Conservation (phyloP, 1,140 invertebrate genomes). For the Tetramorium simillimum region DNA sequence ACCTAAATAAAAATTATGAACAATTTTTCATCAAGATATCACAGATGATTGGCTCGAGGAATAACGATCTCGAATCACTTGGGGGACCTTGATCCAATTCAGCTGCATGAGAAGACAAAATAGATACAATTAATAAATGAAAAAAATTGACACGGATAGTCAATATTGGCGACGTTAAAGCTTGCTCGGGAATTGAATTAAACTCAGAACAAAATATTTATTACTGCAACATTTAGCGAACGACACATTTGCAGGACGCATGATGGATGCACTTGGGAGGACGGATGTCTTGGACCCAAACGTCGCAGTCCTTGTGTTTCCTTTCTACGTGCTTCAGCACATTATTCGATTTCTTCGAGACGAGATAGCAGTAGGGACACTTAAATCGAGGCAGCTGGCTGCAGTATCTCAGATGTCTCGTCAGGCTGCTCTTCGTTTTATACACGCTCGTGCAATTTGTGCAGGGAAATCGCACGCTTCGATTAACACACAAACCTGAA, state of each 20-base stretch:
- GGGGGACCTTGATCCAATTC: background rate
- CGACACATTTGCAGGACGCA: background rate
- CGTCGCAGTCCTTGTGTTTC: constrained; percentile 67
- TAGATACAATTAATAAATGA: background rate
- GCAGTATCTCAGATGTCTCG: constrained; percentile 85
- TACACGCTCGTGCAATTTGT: constrained; percentile 86
- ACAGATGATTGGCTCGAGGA: background rate
- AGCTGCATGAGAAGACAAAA: background rate
- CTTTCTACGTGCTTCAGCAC: constrained; percentile 77
- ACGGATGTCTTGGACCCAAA: constrained; percentile 73
- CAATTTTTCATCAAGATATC: background rate
- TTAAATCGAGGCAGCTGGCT: constrained; percentile 86
- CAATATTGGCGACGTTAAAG: background rate
- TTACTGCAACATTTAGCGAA: background rate
- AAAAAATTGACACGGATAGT: background rate
- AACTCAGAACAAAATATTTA: background rate
- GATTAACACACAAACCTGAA: constrained; percentile 38
- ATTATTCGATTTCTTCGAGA: constrained; percentile 82
- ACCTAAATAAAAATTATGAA: constrained; percentile 1
- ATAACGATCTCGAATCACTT: background rate
- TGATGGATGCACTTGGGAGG: too few relatives aligned
- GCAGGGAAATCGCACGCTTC: constrained; percentile 85
- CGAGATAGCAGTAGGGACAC: constrained; percentile 84
- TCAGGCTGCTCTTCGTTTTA: constrained; percentile 85
- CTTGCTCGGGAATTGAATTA: background rate